These are phyloP conservation scores for Cavia aperea DNA, from an alignment of 2,113 vertebrate species.

Conservation along the genomic window DNA sequence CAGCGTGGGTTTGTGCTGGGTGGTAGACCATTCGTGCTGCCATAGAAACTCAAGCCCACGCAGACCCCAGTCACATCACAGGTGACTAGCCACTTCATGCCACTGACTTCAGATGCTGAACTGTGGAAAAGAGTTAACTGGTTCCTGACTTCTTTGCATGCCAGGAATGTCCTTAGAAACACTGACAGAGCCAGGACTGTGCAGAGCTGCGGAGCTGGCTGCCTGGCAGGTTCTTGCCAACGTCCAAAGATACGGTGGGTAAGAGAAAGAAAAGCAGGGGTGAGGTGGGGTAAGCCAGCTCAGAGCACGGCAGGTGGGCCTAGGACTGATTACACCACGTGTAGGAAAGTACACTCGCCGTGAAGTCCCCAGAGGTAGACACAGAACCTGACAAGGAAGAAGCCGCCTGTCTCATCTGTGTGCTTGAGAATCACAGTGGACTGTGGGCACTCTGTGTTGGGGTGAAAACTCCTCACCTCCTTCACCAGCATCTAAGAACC, in stretches of 20 bases:
- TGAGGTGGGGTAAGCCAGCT: background rate
- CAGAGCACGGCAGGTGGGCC: fast-evolving
- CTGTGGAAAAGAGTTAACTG: background rate
- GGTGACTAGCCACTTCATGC: fast-evolving
- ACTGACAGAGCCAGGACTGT: background rate
- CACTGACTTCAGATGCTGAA: background rate
- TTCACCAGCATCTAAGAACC: background rate
- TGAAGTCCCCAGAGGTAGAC: fast-evolving
- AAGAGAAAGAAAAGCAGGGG: background rate
- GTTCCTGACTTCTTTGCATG: background rate
- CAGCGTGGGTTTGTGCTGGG: fast-evolving
- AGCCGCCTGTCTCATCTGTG: fast-evolving
- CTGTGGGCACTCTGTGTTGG: background rate
- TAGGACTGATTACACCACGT: fast-evolving
- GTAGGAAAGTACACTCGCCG: background rate
- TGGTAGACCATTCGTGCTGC: background rate
- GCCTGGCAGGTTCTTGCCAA: background rate
- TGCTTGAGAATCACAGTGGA: no score
- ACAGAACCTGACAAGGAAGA: background rate
- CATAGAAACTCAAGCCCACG: background rate
- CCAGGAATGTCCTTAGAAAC: background rate
- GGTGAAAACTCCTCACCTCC: background rate
- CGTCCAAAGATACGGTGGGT: fast-evolving
- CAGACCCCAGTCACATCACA: no score
- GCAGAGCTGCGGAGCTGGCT: background rate